Evolutionary conservation across 2,113 vertebrate genomes (phyloP), one percentile per base, ranked within the genome.

Genomic region (Sebastes schlegelii): DNA sequence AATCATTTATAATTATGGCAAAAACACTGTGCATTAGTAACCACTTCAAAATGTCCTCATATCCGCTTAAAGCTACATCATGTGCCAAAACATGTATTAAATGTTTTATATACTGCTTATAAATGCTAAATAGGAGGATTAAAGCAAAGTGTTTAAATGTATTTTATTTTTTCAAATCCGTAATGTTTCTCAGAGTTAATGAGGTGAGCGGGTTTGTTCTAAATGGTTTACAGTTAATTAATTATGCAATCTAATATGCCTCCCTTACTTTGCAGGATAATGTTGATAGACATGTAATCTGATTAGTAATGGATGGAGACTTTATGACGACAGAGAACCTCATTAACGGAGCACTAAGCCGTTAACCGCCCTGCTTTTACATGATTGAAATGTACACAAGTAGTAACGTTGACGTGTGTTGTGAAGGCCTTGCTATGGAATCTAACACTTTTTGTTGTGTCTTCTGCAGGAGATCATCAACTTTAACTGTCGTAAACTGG

Each of bases 401-500:
- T 26, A 46, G 17, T 8, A 26, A 60, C 19, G 11, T 60, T 21
- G 67, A 42, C 61, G 54, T 60, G 9, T 60, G 78, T 9, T 14
- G 62, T 42, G 58, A 62, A 49, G 6, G 68, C n/a, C 8, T 64
- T 1, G 21, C 9, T 6, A 73, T 48, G 2, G 54, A 64, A 54
- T 52, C 58, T 19, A 3, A 58, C 73, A 65, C n/a, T 34, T 19
- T 10, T 16, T 17, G 75, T 51, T 49, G 1, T 61, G 2, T 78
- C 54, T 55, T 34, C 66, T 89, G 60, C 94, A 99, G 98, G 98
- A 99, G 91, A 99, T 99, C 89, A 98, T 99, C 88, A 99, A 99
- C 92, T 99, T 99, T 74, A 99, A 99, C 93, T 99, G 98, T 91
- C 96, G 98, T 62, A 99, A 99, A 86, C 94, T 99, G 68, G 98